Conservation (phyloP, 92 coral and sea anemone genomes). For the Phenganax subtilis region DNA sequence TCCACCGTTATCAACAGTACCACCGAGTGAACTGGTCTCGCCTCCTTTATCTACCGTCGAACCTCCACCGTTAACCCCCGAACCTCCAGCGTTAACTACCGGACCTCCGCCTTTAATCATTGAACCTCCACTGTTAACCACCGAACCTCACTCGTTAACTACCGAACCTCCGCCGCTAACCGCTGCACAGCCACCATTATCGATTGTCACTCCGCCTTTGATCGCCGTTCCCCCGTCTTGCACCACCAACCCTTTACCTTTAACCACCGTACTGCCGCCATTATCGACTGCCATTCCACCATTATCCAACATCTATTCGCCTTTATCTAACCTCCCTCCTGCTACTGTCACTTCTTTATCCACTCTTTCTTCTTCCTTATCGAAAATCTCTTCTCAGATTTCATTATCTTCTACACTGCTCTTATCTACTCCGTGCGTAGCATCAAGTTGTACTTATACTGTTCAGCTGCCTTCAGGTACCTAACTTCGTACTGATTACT, state of each 20-base stretch:
- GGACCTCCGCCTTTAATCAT: background rate
- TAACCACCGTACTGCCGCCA: background rate
- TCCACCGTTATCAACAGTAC: background rate
- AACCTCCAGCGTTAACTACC: background rate
- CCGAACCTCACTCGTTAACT: background rate
- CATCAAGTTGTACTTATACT: background rate
- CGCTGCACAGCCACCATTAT: background rate
- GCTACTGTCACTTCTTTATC: slow-evolving; percentile 5
- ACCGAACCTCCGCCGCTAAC: background rate
- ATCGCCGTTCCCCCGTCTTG: background rate
- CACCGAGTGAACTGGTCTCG: slow-evolving; percentile 9
- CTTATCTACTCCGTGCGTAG: background rate
- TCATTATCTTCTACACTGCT: background rate
- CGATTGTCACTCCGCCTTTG: slow-evolving; percentile 1
- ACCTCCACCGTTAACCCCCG: background rate
- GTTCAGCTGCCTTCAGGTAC: slow-evolving; percentile 5
- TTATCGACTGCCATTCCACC: background rate
- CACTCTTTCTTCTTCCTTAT: slow-evolving; percentile 7
- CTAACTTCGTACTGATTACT: background rate
- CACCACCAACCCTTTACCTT: background rate
- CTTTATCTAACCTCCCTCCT: background rate
- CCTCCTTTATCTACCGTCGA: background rate
- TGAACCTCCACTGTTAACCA: background rate
- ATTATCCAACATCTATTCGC: background rate
- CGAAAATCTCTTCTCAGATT: background rate